Evolutionary conservation across 2,797 vertebrate species (phyloP), one percentile per base, ranked within the genome.

Genomic region (Antrozous pallidus): DNA sequence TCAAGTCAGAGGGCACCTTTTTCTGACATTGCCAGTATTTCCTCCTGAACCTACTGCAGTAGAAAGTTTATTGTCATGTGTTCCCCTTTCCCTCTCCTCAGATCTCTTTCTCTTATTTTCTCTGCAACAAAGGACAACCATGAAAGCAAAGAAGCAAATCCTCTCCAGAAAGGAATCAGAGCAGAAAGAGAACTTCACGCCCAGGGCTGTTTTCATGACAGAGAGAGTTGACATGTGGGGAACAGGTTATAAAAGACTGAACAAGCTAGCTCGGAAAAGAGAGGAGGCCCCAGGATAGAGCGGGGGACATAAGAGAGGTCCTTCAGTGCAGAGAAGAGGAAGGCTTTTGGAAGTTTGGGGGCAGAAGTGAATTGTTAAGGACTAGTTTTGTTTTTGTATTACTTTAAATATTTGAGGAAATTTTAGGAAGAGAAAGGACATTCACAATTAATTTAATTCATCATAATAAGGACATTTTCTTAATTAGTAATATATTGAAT

Each of bases 131-230:
- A 79, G 31, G 45, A 79, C 84, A 78, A 42, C 5, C 24, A 33
- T 56, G 79, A 77, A 95, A 70, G 28, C 49, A 96, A 73, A 5
- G 47, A 75, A 92, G 82, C 54, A 90, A 36, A 83, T 89, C 58
- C 36, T 94, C 51, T 89, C 49, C 24, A 56, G 77, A 91, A 96
- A 85, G 33, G 61, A 89, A 91, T 96, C 82, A 74, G 58, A 90
- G 65, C 81, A 91, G 82, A 93, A 93, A 91, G 95, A 67, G 40
- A 81, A 80, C 70, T 92, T 93, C 42, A 77, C 77, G 38, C 33
- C 79, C 47, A 84, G 49, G 28, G 18, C 14, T 89, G 18, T 91
- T 94, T 94, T 90, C 75, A 65, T 26, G 3, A 56, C 54, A 70
- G 61, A 90, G 33, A 91, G 71, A 87, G 18, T 74, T 91, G 38